Conservation (phyloP, 2,888 invertebrate species). For the Polia nebulosa region DNA sequence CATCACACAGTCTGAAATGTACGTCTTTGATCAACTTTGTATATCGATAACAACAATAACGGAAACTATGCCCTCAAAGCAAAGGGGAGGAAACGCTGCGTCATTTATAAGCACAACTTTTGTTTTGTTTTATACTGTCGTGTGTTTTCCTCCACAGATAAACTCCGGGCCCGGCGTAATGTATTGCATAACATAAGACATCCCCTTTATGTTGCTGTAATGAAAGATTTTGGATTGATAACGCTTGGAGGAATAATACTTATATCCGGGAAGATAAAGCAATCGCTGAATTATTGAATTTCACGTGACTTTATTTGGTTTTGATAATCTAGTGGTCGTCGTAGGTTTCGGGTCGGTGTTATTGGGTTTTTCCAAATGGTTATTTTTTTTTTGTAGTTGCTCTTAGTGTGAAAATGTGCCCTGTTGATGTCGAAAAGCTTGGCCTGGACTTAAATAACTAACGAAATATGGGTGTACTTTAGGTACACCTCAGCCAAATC, state of each 20-base stretch:
- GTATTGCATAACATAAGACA: slow-evolving; percentile 28
- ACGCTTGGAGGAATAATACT: slow-evolving; percentile 1
- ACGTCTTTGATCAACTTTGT: slow-evolving; percentile 37
- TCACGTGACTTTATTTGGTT: background rate
- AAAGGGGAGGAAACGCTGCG: slow-evolving; percentile 32
- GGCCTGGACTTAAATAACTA: too few relatives aligned
- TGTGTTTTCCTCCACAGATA: slow-evolving; percentile 43
- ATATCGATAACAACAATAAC: slow-evolving; percentile 40
- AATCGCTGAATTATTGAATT: slow-evolving; percentile 1
- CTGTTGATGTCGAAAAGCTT: too few relatives aligned
- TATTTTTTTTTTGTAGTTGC: too few relatives aligned
- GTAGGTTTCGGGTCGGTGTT: background rate
- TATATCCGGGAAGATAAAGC: background rate
- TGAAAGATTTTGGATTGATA: slow-evolving; percentile 20
- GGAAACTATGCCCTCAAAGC: slow-evolving; percentile 33
- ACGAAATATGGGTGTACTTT: background rate
- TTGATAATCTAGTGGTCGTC: background rate
- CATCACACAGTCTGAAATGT: background rate
- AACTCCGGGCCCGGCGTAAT: slow-evolving; percentile 26
- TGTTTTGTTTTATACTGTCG: slow-evolving; percentile 56
- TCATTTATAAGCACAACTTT: slow-evolving; percentile 47
- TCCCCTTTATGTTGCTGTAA: slow-evolving; percentile 11
- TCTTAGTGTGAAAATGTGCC: too few relatives aligned
- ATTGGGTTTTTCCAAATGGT: background rate
- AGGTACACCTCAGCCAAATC: background rate